These are phyloP conservation scores for Ephydatia muelleri DNA, from an alignment of 37 sponge, comb jelly and placozoan genomes.

Conservation along the genomic window DNA sequence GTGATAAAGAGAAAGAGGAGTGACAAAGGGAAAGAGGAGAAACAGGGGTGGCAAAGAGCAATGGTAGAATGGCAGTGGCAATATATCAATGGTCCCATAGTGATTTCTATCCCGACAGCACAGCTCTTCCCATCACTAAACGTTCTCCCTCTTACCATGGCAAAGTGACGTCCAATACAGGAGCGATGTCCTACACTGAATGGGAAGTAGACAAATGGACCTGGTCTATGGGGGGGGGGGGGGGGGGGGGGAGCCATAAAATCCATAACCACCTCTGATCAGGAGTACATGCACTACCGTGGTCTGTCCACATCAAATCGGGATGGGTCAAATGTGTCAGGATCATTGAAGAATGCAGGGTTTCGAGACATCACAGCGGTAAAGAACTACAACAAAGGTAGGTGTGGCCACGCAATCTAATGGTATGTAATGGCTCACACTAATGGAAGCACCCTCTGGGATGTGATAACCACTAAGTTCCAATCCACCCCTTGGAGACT, in stretches of 20 bases:
- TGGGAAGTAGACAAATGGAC: constrained; percentile 33
- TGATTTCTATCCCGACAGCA: background rate
- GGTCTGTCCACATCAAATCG: too few species aligned
- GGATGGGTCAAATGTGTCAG: too few species aligned
- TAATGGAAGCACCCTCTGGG: too few species aligned
- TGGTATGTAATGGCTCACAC: too few species aligned
- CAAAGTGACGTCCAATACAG: constrained; percentile 33
- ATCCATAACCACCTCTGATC: background rate
- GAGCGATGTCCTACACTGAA: constrained; percentile 35
- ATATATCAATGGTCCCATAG: too few species aligned
- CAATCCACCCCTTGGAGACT: too few species aligned
- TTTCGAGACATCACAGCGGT: too few species aligned
- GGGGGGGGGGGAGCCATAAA: background rate
- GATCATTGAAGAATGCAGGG: too few species aligned
- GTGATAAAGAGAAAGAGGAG: background rate
- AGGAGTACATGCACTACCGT: background rate
- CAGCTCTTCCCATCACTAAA: background rate
- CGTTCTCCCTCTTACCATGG: constrained; percentile 23
- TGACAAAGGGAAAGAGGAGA: background rate
- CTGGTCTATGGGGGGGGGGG: constrained; percentile 13
- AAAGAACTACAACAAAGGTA: too few species aligned
- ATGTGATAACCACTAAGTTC: too few species aligned
- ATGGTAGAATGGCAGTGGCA: background rate
- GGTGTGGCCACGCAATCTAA: too few species aligned
- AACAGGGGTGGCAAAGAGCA: background rate